phyloP scores from a whole-genome alignment of 1,140 invertebrate genomes.

The Drosophila subpulchrella region DNA sequence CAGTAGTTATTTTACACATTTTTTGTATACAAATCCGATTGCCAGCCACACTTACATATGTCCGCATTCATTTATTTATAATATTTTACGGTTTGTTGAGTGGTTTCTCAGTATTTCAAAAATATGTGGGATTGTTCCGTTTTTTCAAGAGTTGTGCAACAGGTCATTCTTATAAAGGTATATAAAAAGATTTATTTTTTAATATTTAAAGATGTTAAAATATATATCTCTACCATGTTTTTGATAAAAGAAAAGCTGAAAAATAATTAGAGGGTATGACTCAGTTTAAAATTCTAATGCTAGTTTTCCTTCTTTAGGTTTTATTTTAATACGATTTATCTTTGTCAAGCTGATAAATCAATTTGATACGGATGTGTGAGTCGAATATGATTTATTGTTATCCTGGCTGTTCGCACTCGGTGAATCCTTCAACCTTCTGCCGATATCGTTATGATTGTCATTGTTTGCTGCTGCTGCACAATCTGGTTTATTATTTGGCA shows the following conservation, averaged over 20 bases:
- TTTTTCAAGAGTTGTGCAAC: neutral
- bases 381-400: slow-evolving; percentile 39
- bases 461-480: slow-evolving; percentile 5
- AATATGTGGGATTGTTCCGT: neutral
- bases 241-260: neutral
- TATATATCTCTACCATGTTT: neutral
- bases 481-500: slow-evolving; percentile 28
- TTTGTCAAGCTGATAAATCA: slow-evolving; percentile 45
- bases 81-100: neutral
- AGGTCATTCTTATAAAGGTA: neutral
- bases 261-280: neutral
- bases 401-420: slow-evolving; percentile 15
- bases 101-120: neutral
- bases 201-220: neutral
- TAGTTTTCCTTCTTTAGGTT: slow-evolving; percentile 4
- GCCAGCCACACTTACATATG: neutral
- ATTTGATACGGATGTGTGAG: slow-evolving; percentile 37
- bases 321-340: slow-evolving; percentile 42
- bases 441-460: neutral
- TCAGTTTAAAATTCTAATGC: neutral
- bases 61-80: neutral
- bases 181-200: too few relatives aligned
- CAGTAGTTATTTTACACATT: neutral
- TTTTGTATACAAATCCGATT: slow-evolving; percentile 6
- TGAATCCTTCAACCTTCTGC: neutral